Evolutionary conservation across 1,140 invertebrate species (phyloP).

Genomic region (Cherax destructor): DNA sequence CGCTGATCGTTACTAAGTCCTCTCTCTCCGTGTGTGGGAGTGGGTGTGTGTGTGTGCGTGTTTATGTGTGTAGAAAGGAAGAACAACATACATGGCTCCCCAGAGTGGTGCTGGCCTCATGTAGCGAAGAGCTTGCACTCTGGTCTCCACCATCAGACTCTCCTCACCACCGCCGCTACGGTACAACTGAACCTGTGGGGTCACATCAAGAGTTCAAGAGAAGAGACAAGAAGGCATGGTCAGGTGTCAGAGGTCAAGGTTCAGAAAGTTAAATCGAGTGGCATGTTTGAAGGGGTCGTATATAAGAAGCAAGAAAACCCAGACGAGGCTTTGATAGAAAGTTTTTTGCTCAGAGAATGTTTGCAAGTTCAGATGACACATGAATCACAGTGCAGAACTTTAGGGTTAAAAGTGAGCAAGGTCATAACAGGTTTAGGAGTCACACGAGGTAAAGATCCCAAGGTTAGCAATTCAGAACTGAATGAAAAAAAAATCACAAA

Average conservation of each 20-base stretch:
- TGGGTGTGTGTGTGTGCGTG: not conserved
- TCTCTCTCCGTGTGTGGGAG: not conserved
- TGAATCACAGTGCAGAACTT: too few relatives aligned
- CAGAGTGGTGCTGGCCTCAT: conserved; percentile 18
- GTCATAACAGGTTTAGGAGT: too few relatives aligned
- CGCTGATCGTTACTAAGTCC: not conserved
- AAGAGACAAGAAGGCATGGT: not conserved
- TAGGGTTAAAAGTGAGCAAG: too few relatives aligned
- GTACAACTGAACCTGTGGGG: not conserved
- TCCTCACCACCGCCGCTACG: conserved; percentile 10
- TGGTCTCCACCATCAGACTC: not conserved
- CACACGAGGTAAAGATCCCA: too few relatives aligned
- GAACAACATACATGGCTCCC: conserved; percentile 23
- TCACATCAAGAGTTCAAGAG: not conserved
- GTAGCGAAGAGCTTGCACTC: conserved; percentile 16
- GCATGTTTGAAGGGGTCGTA: too few relatives aligned
- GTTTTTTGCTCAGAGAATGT: too few relatives aligned
- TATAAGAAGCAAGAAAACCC: too few relatives aligned
- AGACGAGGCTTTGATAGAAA: too few relatives aligned
- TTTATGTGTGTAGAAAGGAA: not conserved
- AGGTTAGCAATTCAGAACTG: too few relatives aligned
- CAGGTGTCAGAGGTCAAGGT: not conserved
- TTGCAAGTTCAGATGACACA: too few relatives aligned
- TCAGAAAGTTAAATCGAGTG: too few relatives aligned
- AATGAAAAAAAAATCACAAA: too few relatives aligned